Percentiles rank a stretch among this genome's conserved stretches.
These are phyloP conservation scores for Platalea minor DNA, from an alignment of 2,797 vertebrate genomes.

Conservation along the genomic window DNA sequence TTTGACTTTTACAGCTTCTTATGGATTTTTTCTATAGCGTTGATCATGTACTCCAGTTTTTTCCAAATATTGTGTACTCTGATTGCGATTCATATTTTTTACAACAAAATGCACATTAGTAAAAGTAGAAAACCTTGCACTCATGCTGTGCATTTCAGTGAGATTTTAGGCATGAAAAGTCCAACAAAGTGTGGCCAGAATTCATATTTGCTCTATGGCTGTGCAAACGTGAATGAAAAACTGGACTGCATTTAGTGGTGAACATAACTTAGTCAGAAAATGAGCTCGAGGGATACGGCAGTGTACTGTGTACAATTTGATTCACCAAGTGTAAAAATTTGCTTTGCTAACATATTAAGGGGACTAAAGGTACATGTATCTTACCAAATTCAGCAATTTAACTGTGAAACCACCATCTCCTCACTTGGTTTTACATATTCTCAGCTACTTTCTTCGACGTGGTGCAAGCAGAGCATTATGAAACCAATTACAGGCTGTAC, in stretches of 20 bases:
- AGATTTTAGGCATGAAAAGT: neutral
- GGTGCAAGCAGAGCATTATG: neutral
- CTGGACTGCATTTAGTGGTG: neutral
- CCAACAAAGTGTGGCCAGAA: neutral
- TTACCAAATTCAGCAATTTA: neutral
- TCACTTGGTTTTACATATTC: neutral
- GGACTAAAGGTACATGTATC: neutral
- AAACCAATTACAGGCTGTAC: neutral
- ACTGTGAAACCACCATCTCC: conserved; percentile 29
- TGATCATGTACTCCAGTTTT: neutral
- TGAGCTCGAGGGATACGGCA: neutral
- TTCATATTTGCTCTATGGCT: neutral
- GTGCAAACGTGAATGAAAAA: neutral
- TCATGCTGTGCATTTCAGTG: neutral
- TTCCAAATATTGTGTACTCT: neutral
- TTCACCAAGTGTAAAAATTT: conserved; percentile 33
- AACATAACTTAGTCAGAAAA: neutral
- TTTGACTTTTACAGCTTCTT: neutral
- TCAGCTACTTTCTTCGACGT: accelerated
- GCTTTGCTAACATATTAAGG: neutral
- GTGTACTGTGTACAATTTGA: neutral
- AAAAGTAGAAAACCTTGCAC: neutral
- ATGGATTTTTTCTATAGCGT: neutral
- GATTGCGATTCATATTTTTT: neutral
- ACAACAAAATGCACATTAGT: neutral